Evolutionary conservation across 2,113 vertebrate genomes (phyloP), one percentile per base, ranked within the genome.

Genomic region (Lasiurus borealis): DNA sequence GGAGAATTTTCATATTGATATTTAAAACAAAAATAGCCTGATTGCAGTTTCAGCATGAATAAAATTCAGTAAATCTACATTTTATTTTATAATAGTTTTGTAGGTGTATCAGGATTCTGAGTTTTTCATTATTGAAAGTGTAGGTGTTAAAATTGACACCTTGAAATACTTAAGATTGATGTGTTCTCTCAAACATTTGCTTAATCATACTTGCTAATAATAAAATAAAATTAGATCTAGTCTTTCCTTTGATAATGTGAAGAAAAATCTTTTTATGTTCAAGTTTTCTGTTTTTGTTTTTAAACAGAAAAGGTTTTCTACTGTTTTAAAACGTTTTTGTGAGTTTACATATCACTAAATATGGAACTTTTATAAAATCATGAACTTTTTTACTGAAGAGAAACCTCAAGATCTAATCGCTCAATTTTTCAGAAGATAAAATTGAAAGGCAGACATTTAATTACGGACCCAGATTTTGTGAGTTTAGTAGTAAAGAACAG

Each of bases 381-480:
- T 54, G 4, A 27, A 50, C 54, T 85, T 89, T 91, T 66, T 83
- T 23, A 29, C 46, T 91, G 31, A 91, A 52, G 88, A n/a, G 62
- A 76, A 40, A n/a, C 29, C 40, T 89, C 23, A 81, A 83, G 27
- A 94, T 57, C 44, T 80, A 66, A 34, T 91, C 29, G 36, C 73
- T 6, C 27, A 11, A 69, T 95, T 96, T 95, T 95, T 85, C 23
- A 91, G 57, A 90, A 84, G 83, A 64, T 90, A 90, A 87, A 87
- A 69, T 69, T 82, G 46, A 82, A 64, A 81, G 72, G 11, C 9
- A 59, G 44, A 34, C 66, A 78, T 23, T 25, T 75, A 80, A 86
- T 90, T 14, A 76, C 9, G 1, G 82, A 21, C 36, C 6, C 44
- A 57, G 27, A 69, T 86, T 97, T 83, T 62, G 40, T 75, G 73